Evolutionary conservation across 2,888 invertebrate genomes (phyloP), one percentile per base, ranked within the genome.

Genomic region (Epiblema foenella): DNA sequence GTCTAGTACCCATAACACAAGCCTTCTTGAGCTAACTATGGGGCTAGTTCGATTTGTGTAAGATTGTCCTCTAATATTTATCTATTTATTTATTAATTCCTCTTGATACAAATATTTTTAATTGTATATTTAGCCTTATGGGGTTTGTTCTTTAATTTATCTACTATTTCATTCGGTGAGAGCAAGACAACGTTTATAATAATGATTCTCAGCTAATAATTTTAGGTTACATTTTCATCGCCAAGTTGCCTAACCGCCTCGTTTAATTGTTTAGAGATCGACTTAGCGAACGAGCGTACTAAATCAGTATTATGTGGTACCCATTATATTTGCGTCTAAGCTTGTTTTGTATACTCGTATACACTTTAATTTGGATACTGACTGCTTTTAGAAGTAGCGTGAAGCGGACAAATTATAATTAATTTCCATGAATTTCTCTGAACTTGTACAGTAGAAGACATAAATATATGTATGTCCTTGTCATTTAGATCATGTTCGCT

Each of bases 301-400:
- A 58, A 37, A 58, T 58, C 58, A 58, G 58, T 39, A 58, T 58
- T 58, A 58, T 8, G 58, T 11, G 20, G 52, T 37, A 17, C 7
- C 37, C 18, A 39, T 39, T 58, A 39, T 39, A 39, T 56, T 39
- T 12, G 33, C 58, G 15, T 37, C 39, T 58, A 18, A 39, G 58
- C 37, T 17, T 11, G 10, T 18, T 12, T 4, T 33, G 37, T 58
- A 37, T 37, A 18, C 18, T 17, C 12, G 24, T 20, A 58, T 18
- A n/a, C 17, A 57, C n/a, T 3, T 33, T 57, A 33, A 17, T n/a
- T 18, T 9, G 17, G 18, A 18, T 10, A 51, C 17, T 0, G 20
- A 24, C 2, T 20, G 24, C 52, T n/a, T 46, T 5, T n/a, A 12
- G 42, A 42, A 4, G 42, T 39, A 2, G 12, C 12, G 42, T 0